These are phyloP conservation scores for Clarias macrocephalus DNA, from an alignment of 2,113 vertebrate genomes.

Conservation along the genomic window DNA sequence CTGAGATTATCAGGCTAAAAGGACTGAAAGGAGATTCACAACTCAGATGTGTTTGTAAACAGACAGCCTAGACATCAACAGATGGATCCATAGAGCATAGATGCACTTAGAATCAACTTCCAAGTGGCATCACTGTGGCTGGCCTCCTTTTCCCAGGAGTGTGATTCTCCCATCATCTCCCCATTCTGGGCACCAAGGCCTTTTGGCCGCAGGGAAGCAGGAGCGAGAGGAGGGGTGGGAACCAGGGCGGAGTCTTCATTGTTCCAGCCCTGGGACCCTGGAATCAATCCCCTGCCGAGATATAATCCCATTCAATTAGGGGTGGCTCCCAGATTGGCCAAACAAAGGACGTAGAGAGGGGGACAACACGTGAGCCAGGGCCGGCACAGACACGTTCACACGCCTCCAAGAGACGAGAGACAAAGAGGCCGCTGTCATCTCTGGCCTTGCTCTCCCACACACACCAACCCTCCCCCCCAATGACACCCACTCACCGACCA, in stretches of 20 bases:
- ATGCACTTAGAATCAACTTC: neutral
- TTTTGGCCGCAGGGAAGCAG: constrained; percentile 37
- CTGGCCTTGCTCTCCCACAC: constrained; percentile 42
- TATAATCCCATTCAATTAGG: constrained; percentile 66
- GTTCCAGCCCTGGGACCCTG: constrained; percentile 55
- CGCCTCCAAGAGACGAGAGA: constrained; percentile 53
- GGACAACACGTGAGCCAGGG: constrained; percentile 57
- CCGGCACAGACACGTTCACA: constrained; percentile 60
- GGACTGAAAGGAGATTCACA: neutral
- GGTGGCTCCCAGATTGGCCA: constrained; percentile 57
- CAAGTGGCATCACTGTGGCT: neutral
- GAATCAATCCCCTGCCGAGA: constrained; percentile 57
- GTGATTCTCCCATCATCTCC: constrained; percentile 22
- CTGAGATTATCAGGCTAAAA: constrained; percentile 9
- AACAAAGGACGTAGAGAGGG: constrained; percentile 55
- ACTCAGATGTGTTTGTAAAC: constrained; percentile 33
- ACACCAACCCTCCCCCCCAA: constrained; percentile 27
- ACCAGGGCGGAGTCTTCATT: constrained; percentile 49
- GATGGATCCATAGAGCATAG: constrained; percentile 43
- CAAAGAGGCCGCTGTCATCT: constrained; percentile 62
- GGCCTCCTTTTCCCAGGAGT: constrained; percentile 26
- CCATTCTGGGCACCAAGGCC: constrained; percentile 20
- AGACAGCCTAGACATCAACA: constrained; percentile 37
- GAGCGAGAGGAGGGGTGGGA: constrained; percentile 40
- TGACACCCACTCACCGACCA: constrained; percentile 40